Base-by-base conservation (phyloP, 2,888 invertebrate species). In the Formica aserva region DNA sequence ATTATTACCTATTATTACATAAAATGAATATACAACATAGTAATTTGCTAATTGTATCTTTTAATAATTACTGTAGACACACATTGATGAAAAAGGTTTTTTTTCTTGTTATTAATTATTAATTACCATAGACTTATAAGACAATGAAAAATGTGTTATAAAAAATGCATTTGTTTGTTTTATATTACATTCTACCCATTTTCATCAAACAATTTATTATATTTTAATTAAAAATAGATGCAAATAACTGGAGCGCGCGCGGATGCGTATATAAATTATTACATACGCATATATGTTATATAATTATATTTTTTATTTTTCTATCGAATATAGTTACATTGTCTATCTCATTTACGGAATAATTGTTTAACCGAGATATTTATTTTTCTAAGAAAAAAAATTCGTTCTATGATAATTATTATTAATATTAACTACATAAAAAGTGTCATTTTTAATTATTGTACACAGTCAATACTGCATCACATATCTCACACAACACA, bases 31-130 rank as follows among this genome's bases (percentile, higher is more conserved):
- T 93, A 94, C 94, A 93, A 94, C 91, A 94, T 94, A 94, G 94
- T 94, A 93, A 94, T 94, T 94, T 94, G 94, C 94, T 94, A 94
- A 94, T 94, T 94, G 94, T 94, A 94, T 94, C 94, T 94, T 94
- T 94, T 94, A 94, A 94, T 94, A 94, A 94, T 94, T 94, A 94
- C 93, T 94, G 93, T 94, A 94, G 94, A 94, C 93, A 94, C 93
- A 94, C 92, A 93, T 93, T 93, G 93, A 94, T 92, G 93, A 93
- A 92, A 90, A 92, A 92, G 92, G 91, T 92, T 93, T 94, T 93
- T 48, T 93, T 93, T 93, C 94, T 94, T 94, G 93, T 94, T 94
- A 93, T 94, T 94, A 93, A 94, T 93, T 88, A 91, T 94, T 93
- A 93, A 93, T 93, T 94, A 94, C 92, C 93, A 93, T 94, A 94